Percentiles rank a stretch among this genome's conserved stretches.
phyloP scores from a whole-genome alignment of 2,797 vertebrate species.

The Eulemur rubriventer region DNA sequence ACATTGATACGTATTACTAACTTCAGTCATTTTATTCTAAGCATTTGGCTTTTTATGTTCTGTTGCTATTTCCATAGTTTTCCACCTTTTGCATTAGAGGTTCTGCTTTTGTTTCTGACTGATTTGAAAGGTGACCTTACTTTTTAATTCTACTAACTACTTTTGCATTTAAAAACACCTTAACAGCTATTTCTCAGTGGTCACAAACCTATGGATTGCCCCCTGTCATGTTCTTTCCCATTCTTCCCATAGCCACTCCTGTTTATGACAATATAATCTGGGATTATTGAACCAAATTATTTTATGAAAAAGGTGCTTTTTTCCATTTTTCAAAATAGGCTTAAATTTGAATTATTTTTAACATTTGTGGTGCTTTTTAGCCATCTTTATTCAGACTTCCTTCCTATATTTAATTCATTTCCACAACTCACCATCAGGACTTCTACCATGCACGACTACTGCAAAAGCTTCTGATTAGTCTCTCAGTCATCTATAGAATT shows the following conservation, averaged over 20 bases:
- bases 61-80: background rate
- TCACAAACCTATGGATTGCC: background rate
- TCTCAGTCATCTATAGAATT: background rate
- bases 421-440: background rate
- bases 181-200: background rate
- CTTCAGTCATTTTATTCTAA: background rate
- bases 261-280: background rate
- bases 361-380: background rate
- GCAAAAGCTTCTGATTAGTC: background rate
- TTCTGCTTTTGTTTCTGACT: background rate
- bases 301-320: background rate
- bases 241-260: background rate
- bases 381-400: background rate
- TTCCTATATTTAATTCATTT: background rate
- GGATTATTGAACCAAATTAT: background rate
- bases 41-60: background rate
- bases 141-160: background rate
- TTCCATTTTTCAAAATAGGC: background rate
- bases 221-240: background rate
- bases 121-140: background rate
- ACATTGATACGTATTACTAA: background rate
- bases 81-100: background rate
- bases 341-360: background rate
- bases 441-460: background rate
- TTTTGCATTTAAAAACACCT: background rate